Percentiles rank a stretch among this genome's conserved stretches.
These are phyloP conservation scores for Shinisaurus crocodilurus DNA, from an alignment of 2,113 vertebrate species.

Conservation along the genomic window DNA sequence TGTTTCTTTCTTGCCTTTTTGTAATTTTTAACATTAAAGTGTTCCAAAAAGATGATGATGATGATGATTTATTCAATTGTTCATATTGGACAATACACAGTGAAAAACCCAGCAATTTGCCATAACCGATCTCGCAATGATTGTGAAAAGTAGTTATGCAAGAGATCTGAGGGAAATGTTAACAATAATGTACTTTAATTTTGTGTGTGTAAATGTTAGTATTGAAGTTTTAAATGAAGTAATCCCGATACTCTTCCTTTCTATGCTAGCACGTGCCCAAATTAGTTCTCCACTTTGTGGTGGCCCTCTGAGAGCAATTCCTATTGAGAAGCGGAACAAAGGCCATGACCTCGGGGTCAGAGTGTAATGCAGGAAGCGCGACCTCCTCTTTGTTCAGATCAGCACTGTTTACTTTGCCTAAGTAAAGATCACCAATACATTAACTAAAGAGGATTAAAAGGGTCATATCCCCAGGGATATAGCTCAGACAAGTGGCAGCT, in stretches of 20 bases:
- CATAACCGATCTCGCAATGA: not conserved
- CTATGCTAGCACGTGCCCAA: slow-evolving; percentile 86
- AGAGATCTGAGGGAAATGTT: slow-evolving; percentile 20
- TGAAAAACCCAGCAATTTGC: slow-evolving; percentile 18
- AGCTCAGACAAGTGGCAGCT: slow-evolving; percentile 78
- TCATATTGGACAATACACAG: not conserved
- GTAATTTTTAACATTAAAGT: not conserved
- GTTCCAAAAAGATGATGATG: not conserved
- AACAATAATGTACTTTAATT: slow-evolving; percentile 2
- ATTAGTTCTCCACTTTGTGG: slow-evolving; percentile 89
- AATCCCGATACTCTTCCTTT: slow-evolving; percentile 68
- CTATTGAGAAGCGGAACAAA: slow-evolving; percentile 87
- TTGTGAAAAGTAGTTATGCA: not conserved
- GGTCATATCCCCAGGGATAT: slow-evolving; percentile 84
- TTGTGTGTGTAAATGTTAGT: not conserved
- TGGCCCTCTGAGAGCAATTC: slow-evolving; percentile 87
- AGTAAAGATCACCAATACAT: slow-evolving; percentile 94
- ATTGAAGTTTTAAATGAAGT: slow-evolving; percentile 20
- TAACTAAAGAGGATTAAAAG: slow-evolving; percentile 91
- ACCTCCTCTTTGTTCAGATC: slow-evolving; percentile 82
- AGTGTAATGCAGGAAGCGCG: slow-evolving; percentile 86
- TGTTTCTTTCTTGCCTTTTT: not conserved
- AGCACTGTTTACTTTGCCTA: slow-evolving; percentile 92
- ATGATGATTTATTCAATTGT: no score
- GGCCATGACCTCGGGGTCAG: slow-evolving; percentile 89